Evolutionary conservation across 2,797 vertebrate species (phyloP).

Genomic region (Falco peregrinus): DNA sequence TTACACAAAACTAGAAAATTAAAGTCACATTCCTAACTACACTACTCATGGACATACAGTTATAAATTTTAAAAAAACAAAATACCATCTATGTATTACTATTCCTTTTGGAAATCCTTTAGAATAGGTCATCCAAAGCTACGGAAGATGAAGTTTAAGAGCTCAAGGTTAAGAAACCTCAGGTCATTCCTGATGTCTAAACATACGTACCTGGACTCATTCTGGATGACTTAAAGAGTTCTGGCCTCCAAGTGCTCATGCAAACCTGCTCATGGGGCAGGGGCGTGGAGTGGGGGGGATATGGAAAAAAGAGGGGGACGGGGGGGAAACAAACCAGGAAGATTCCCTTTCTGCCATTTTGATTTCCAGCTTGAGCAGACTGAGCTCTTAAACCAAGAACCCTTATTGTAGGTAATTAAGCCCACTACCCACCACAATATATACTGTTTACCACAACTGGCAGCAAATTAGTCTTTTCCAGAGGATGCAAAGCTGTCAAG

Average conservation of each 20-base stretch:
- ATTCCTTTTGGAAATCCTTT: background rate
- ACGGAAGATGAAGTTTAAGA: background rate
- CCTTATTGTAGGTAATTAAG: background rate
- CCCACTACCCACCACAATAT: background rate
- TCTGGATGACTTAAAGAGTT: background rate
- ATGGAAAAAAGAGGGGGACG: background rate
- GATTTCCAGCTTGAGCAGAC: background rate
- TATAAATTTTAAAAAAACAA: background rate
- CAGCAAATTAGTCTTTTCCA: background rate
- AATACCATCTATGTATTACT: background rate
- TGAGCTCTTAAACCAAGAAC: background rate
- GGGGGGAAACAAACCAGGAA: rapidly evolving
- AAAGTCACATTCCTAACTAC: background rate
- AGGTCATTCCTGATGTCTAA: background rate
- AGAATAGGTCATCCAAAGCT: background rate
- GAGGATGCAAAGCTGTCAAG: background rate
- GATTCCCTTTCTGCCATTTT: background rate
- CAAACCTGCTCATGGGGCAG: no score
- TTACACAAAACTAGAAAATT: background rate
- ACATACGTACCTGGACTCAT: background rate
- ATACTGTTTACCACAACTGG: background rate
- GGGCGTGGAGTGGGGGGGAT: rapidly evolving
- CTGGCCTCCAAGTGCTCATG: background rate
- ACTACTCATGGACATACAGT: background rate
- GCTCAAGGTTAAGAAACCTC: background rate